Conservation (phyloP, 2,797 vertebrate genomes). For the Leptatherina wallacei region DNA sequence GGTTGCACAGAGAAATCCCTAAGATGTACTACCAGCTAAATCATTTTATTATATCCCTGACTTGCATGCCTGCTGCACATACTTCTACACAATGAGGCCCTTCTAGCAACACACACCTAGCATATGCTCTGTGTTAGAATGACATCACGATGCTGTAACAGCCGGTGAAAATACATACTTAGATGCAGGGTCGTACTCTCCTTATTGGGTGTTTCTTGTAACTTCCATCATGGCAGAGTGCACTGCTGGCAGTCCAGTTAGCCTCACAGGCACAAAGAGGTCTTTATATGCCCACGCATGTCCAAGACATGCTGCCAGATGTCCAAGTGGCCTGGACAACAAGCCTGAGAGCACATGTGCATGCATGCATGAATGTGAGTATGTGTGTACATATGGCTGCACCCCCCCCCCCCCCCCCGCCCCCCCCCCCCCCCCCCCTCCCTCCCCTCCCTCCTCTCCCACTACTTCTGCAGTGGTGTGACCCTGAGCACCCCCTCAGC, state of each 20-base stretch:
- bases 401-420: not conserved
- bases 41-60: not conserved
- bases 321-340: conserved; percentile 70
- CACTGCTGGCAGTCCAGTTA: conserved; percentile 57
- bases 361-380: conserved; percentile 50
- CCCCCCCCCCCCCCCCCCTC: no score
- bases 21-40: not conserved
- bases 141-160: conserved; percentile 49
- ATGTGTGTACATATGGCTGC: conserved; percentile 50
- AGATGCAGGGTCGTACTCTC: conserved; percentile 39
- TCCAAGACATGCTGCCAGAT: conserved; percentile 76
- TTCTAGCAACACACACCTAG: conserved; percentile 46
- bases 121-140: conserved; percentile 29
- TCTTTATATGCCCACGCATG: conserved; percentile 76
- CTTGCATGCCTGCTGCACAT: not conserved
- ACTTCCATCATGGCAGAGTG: conserved; percentile 50
- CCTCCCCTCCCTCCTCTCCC: conserved; percentile 18
- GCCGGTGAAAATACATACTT: conserved; percentile 53
- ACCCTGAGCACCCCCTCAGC: conserved; percentile 62
- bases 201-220: conserved; percentile 39
- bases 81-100: conserved; percentile 25
- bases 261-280: conserved; percentile 72
- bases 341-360: conserved; percentile 67
- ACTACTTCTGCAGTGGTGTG: conserved; percentile 54
- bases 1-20: not conserved